Evolutionary conservation across 2,113 vertebrate species (phyloP).

Genomic region (Nestor notabilis): DNA sequence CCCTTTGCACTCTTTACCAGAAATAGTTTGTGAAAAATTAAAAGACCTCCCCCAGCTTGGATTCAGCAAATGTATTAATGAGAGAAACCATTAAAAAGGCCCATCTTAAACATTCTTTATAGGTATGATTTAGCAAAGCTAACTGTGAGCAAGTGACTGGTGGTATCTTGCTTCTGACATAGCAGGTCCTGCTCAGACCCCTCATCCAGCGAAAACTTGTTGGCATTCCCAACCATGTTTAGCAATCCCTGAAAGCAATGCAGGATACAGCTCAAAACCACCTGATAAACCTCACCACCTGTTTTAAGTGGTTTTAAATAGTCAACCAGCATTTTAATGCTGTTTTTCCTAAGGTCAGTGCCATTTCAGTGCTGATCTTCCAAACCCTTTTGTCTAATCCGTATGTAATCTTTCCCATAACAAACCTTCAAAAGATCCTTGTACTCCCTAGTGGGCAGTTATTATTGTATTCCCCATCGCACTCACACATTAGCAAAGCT

Average conservation of each 20-base stretch:
- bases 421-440: slow-evolving; percentile 76
- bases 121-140: neutral
- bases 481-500: slow-evolving; percentile 82
- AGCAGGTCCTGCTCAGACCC: slow-evolving; percentile 12
- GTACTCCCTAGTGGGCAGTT: slow-evolving; percentile 76
- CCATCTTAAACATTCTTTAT: neutral
- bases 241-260: slow-evolving; percentile 4
- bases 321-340: slow-evolving; percentile 53
- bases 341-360: slow-evolving; percentile 46
- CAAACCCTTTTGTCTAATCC: slow-evolving; percentile 68
- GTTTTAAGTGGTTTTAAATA: slow-evolving; percentile 70
- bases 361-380: slow-evolving; percentile 68
- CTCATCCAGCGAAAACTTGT: slow-evolving; percentile 24
- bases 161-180: slow-evolving; percentile 35
- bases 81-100: neutral
- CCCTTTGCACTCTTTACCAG: neutral
- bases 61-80: neutral
- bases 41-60: neutral
- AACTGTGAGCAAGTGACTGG: neutral
- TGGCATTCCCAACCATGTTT: slow-evolving; percentile 31
- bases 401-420: slow-evolving; percentile 75
- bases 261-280: slow-evolving; percentile 47
- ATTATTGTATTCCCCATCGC: slow-evolving; percentile 78
- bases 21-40: slow-evolving; percentile 36
- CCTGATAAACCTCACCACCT: slow-evolving; percentile 63